Conservation (phyloP, 2,888 invertebrate genomes). For the Conops quadrifasciatus region DNA sequence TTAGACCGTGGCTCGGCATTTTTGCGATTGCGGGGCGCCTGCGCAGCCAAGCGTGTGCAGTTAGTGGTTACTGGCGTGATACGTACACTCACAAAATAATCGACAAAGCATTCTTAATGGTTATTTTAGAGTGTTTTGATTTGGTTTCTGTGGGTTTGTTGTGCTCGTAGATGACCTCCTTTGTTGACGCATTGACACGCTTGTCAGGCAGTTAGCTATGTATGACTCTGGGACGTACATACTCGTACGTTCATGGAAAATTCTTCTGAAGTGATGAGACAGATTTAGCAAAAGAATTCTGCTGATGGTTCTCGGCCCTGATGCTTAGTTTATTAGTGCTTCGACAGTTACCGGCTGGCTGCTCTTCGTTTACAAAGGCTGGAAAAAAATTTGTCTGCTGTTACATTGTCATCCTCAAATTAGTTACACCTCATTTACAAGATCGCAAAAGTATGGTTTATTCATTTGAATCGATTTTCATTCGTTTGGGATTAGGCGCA, state of each 20-base stretch:
- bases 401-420: no score
- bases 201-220: constrained; percentile 1
- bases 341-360: no score
- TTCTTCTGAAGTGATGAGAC: no score
- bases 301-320: not conserved
- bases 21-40: not conserved
- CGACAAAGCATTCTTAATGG: not conserved
- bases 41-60: constrained; percentile 28
- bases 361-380: not conserved
- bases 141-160: not conserved
- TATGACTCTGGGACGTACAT: not conserved
- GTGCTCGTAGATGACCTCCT: constrained; percentile 30
- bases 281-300: no score
- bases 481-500: no score
- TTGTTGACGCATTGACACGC: constrained; percentile 33
- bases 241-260: constrained; percentile 3
- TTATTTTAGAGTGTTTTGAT: constrained; percentile 29
- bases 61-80: constrained; percentile 5
- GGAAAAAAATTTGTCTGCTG: not conserved
- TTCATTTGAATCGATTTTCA: no score
- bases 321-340: no score
- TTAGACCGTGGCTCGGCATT: not conserved
- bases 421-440: no score
- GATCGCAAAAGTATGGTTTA: no score
- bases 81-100: not conserved